Evolutionary conservation across 1,140 invertebrate genomes (phyloP), one percentile per base, ranked within the genome.

Genomic region (Bombyx mandarina): DNA sequence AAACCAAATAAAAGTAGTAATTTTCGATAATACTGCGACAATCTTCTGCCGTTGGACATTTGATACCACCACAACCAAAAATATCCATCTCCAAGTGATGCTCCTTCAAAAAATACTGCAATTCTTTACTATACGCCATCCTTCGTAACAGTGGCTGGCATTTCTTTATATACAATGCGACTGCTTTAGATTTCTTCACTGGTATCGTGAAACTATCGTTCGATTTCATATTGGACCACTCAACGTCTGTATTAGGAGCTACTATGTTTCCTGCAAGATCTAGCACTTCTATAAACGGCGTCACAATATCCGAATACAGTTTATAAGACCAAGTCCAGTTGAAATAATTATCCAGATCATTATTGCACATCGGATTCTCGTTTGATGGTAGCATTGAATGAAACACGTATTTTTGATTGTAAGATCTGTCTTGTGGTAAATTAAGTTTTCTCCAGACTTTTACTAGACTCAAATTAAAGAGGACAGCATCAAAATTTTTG

Each of bases 1-100:
- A 91, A 0, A 91, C 89, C 54, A 93, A 79, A 77, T 93, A 94
- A 67, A 94, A 94, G 61, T 90, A 91, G 79, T 94, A 94, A 35
- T 88, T 62, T 1, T 84, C 82, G 22, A 75, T 62, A 6, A 92
- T 66, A 6, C 73, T 62, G n/a, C 71, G 61, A 46, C 86, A 78
- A 61, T 89, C 91, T 7, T 60, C 44, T 22, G 67, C 62, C 7
- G 45, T 49, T 0, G 71, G 61, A 68, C 89, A 90, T 1, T 62
- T 59, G 2, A 66, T 22, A 8, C 66, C 62, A 3, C 87, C 88
- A 79, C 94, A 96, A 8, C 94, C 94, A 69, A 90, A 95, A 47
- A 93, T 88, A 75, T 94, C 92, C 2, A 95, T 89, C 9, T 56
- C 60, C 26, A 84, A 52, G 56, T 57, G 54, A 58, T 72, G 71